Evolutionary conservation across 2,113 vertebrate genomes (phyloP).

Genomic region (Equus przewalskii): DNA sequence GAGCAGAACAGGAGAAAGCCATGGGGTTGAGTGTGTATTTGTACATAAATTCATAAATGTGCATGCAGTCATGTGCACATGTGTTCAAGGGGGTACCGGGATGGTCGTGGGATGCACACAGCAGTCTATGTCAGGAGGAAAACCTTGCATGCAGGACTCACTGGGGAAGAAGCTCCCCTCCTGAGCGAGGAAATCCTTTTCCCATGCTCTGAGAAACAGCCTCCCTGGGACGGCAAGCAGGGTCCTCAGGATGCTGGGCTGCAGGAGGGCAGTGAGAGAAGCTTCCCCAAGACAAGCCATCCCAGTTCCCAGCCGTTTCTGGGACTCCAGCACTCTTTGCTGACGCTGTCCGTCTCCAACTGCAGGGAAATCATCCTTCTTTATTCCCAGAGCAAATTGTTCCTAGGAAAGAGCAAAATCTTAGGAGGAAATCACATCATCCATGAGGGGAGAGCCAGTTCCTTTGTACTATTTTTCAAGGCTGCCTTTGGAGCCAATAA

Average conservation of each 20-base stretch:
- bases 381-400: conserved; percentile 87
- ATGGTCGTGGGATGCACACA: background rate
- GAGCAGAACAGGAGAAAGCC: background rate
- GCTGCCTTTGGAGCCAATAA: conserved; percentile 91
- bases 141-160: background rate
- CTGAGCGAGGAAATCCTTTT: background rate
- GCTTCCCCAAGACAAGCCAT: background rate
- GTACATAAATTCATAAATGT: background rate
- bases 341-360: conserved; percentile 68
- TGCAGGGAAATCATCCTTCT: conserved; percentile 87
- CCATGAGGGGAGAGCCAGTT: conserved; percentile 89
- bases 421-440: conserved; percentile 92
- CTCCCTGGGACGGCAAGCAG: background rate
- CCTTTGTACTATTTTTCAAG: conserved; percentile 90
- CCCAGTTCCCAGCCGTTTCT: background rate
- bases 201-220: background rate
- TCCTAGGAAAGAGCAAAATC: conserved; percentile 87
- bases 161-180: background rate
- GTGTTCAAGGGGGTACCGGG: no score
- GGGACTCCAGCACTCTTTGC: conserved; percentile 62
- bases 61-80: accelerated
- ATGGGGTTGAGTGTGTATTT: background rate
- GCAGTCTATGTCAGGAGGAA: background rate
- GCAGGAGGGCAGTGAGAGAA: background rate
- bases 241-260: background rate